phyloP scores from a whole-genome alignment of 2,113 vertebrate species.

The Neotragus pygmaeus region DNA sequence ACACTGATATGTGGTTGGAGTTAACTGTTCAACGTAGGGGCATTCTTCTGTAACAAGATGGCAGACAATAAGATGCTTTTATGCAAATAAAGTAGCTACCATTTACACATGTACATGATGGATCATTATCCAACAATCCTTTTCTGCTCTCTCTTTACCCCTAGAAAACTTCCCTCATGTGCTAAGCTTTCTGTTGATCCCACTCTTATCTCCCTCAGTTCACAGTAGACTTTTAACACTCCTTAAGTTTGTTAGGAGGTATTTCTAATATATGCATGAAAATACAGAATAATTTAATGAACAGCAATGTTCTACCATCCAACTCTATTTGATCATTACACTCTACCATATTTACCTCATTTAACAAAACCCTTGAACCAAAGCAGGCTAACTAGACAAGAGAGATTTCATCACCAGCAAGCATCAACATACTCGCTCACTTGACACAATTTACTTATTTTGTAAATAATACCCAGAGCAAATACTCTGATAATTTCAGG shows the following conservation, averaged over 20 bases:
- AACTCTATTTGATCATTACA: background rate
- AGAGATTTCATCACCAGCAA: background rate
- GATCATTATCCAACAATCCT: background rate
- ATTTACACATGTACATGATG: background rate
- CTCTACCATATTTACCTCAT: background rate
- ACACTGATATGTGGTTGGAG: background rate
- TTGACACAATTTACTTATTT: constrained; percentile 20
- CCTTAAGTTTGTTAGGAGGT: background rate
- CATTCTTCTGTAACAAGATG: background rate
- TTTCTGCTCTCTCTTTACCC: background rate
- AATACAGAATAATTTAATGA: background rate
- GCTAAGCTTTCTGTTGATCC: background rate
- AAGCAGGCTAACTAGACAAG: background rate
- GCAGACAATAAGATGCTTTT: background rate
- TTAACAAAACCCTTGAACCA: background rate
- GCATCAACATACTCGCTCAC: background rate
- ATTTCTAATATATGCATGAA: background rate
- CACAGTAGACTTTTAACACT: background rate
- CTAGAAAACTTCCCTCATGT: background rate
- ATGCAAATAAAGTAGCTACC: background rate
- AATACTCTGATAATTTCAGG: background rate
- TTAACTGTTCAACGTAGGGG: background rate
- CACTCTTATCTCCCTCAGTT: background rate
- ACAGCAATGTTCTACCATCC: background rate
- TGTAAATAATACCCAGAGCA: background rate